A percentile compares a stretch with the other conserved stretches of the same genome.
Evolutionary conservation across 2,888 invertebrate genomes (phyloP).

Genomic region (Thelaira solivaga): DNA sequence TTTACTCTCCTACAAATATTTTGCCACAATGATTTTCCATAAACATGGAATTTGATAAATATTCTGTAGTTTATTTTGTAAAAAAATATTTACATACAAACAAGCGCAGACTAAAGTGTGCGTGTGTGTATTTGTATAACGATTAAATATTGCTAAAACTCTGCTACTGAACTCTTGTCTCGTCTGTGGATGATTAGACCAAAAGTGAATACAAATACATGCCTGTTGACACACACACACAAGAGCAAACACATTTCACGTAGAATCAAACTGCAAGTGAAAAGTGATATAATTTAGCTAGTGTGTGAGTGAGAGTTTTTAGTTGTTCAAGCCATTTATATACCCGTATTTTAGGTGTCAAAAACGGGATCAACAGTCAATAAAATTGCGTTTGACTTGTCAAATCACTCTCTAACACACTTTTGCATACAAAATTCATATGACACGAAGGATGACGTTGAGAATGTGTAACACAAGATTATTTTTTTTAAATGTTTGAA

Average conservation of each 20-base stretch:
- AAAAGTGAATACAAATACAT: too few relatives aligned
- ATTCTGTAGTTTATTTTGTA: constrained; percentile 46
- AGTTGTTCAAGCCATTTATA: constrained; percentile 15
- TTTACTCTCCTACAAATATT: constrained; percentile 14
- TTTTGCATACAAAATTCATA: constrained; percentile 27
- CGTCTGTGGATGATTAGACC: constrained; percentile 35
- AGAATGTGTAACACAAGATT: constrained; percentile 57
- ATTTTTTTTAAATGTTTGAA: constrained; percentile 42
- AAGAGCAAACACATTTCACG: too few relatives aligned
- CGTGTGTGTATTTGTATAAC: constrained; percentile 17
- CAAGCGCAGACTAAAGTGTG: background rate
- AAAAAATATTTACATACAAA: constrained; percentile 5
- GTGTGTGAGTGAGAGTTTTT: constrained; percentile 12
- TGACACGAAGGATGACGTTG: constrained; percentile 12
- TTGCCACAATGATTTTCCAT: constrained; percentile 44
- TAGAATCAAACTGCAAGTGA: too few relatives aligned
- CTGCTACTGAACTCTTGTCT: constrained; percentile 8
- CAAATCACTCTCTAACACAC: constrained; percentile 55
- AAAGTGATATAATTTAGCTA: too few relatives aligned
- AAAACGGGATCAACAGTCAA: constrained; percentile 64
- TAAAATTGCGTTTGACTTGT: constrained; percentile 65
- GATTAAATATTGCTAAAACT: constrained; percentile 49
- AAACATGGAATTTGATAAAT: constrained; percentile 58
- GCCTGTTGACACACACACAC: background rate
- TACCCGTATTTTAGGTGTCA: constrained; percentile 51